Conservation (phyloP, 2,888 invertebrate genomes). For the Drosophila merina region DNA sequence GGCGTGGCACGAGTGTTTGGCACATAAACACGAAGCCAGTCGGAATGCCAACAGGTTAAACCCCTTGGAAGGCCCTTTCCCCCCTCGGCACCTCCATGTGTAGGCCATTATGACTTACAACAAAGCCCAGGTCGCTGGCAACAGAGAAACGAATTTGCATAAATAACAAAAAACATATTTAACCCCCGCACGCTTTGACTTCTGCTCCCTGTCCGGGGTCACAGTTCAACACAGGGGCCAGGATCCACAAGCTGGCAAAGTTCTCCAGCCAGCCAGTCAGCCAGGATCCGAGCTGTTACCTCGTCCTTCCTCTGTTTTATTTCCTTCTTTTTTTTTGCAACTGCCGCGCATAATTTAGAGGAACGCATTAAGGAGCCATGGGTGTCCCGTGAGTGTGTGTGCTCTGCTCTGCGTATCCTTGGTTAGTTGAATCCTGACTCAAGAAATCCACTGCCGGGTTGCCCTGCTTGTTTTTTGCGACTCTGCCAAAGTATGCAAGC, state of each 20-base stretch:
- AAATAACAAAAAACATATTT: slow-evolving; percentile 77
- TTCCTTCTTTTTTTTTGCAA: slow-evolving; percentile 15
- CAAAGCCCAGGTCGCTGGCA: slow-evolving; percentile 68
- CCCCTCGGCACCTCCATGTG: slow-evolving; percentile 24
- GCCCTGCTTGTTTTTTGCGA: slow-evolving; percentile 17
- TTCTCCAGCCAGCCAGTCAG: slow-evolving; percentile 50
- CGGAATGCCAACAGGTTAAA: slow-evolving; percentile 73
- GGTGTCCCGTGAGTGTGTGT: slow-evolving; percentile 49
- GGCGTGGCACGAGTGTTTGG: slow-evolving; percentile 54
- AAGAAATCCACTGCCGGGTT: slow-evolving; percentile 45
- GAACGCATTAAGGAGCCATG: slow-evolving; percentile 61
- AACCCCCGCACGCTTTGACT: slow-evolving; percentile 57
- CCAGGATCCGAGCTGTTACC: slow-evolving; percentile 54
- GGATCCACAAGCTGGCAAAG: slow-evolving; percentile 63
- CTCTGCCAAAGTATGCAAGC: slow-evolving; percentile 56
- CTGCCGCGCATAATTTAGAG: slow-evolving; percentile 68
- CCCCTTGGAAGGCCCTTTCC: slow-evolving; percentile 14
- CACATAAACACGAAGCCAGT: slow-evolving; percentile 67
- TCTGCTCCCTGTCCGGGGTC: slow-evolving; percentile 60
- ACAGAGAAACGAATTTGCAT: slow-evolving; percentile 75
- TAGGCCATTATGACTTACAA: slow-evolving; percentile 68
- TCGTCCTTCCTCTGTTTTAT: slow-evolving; percentile 30
- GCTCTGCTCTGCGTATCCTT: slow-evolving; percentile 24
- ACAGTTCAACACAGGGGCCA: slow-evolving; percentile 66
- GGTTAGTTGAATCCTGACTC: slow-evolving; percentile 59